phyloP scores from a whole-genome alignment of 53 echinoderm and acorn worm species.

The Echinarachnius parma region DNA sequence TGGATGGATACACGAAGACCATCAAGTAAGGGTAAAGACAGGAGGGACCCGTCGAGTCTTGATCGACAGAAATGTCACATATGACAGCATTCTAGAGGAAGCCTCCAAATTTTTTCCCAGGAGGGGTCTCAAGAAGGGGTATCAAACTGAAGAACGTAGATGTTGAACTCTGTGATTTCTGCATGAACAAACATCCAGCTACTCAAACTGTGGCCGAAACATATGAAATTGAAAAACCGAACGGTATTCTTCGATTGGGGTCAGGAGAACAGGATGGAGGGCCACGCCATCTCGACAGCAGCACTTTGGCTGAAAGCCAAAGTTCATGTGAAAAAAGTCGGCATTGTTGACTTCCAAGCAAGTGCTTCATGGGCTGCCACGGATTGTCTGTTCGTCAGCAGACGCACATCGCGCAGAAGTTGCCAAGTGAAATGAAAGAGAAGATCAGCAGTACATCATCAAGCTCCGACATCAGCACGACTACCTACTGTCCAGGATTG shows the following conservation, averaged over 20 bases:
- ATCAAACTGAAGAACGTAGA: background rate
- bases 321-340: too few species aligned
- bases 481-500: too few species aligned
- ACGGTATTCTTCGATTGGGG: background rate
- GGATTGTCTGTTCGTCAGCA: too few species aligned
- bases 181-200: background rate
- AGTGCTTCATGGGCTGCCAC: too few species aligned
- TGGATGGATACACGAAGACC: background rate
- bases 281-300: too few species aligned
- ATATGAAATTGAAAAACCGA: slow-evolving; percentile 1
- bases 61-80: background rate
- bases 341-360: too few species aligned
- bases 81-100: background rate
- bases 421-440: too few species aligned
- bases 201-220: background rate
- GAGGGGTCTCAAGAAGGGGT: background rate
- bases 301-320: too few species aligned
- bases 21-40: background rate
- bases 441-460: too few species aligned
- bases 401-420: too few species aligned
- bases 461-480: too few species aligned
- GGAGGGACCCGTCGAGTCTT: background rate
- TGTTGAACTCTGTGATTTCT: background rate
- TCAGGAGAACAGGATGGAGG: too few species aligned
- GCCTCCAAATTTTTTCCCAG: background rate